Evolutionary conservation across 2,113 vertebrate genomes (phyloP).

Genomic region (Varanus komodoensis): DNA sequence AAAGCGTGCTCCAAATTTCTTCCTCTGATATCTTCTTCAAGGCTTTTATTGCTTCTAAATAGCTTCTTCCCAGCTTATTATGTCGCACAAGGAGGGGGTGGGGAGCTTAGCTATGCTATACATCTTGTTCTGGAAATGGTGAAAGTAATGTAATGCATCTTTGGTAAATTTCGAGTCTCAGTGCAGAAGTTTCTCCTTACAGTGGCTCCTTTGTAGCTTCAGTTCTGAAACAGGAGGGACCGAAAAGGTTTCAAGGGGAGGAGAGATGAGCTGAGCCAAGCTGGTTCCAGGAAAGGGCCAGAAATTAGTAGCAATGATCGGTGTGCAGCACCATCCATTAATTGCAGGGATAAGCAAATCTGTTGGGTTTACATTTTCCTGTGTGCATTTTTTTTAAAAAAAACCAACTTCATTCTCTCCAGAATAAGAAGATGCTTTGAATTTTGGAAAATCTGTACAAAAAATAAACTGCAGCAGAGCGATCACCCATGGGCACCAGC

Average conservation of each 20-base stretch:
- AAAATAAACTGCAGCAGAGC: neutral
- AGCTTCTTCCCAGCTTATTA: slow-evolving; percentile 25
- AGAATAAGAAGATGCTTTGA: too few species aligned
- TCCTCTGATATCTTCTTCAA: slow-evolving; percentile 30
- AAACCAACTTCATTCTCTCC: neutral
- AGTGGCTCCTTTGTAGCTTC: slow-evolving; percentile 20
- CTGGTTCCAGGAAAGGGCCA: neutral
- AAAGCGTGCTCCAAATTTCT: neutral
- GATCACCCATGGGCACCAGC: neutral
- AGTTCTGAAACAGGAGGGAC: neutral
- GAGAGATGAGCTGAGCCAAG: neutral
- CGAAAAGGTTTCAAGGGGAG: slow-evolving; percentile 1
- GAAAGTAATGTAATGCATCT: slow-evolving; percentile 43
- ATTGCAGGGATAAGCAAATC: too few species aligned
- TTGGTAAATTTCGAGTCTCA: neutral
- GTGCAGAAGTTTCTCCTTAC: neutral
- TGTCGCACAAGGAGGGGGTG: slow-evolving; percentile 8
- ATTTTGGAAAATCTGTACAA: neutral
- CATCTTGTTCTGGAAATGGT: slow-evolving; percentile 2
- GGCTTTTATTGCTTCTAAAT: slow-evolving; percentile 26
- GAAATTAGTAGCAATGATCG: neutral
- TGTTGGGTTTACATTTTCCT: too few species aligned
- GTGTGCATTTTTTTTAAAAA: too few species aligned
- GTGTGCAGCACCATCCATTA: neutral
- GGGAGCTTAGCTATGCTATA: neutral